Base-by-base conservation (phyloP, 2,113 vertebrate genomes). In the Corythoichthys intestinalis region DNA sequence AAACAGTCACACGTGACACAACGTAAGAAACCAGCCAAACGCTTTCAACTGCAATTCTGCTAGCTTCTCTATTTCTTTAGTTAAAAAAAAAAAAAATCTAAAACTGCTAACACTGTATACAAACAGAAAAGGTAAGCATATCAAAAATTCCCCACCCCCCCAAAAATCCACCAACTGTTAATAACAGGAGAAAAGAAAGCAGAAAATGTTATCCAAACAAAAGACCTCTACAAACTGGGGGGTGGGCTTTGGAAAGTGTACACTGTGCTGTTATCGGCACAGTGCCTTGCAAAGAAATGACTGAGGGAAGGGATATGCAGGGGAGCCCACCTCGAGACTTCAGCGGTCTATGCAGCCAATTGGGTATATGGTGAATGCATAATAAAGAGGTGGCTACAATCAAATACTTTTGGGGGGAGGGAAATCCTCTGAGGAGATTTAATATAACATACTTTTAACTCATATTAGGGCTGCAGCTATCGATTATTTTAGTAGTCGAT, bases 1-100 rank as follows among this genome's bases (percentile, higher is more conserved):
- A 96, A 99, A 99, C 97, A 98, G 96, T 99, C 97, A 99, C 97
- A 99, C 96, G 96, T 98, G 95, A 99, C 96, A 98, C 95, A 97
- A 96, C 94, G 95, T 98, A 96, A 98, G 96, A 98, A 96, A 96
- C 93, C 94, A 90, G 94, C 94, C 94, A 94, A 95, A 94, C 93
- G 93, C 92, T 94, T 92, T 90, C 88, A 90, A 90, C 88, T 87
- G 91, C 81, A 88, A 80, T 87, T 88, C 82, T 85, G 77, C 76
- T 89, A 86, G 75, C 75, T 89, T 89, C 81, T 88, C 84, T 88
- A 87, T 58, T 70, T 80, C 73, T 86, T 81, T 60, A 39, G 78
- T 73, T 78, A 88, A 87, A 59, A 59, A 15, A 38, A 38, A 2
- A 59, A 59, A 8, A 41, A 20, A 62, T 88, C 73, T 38, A 62